These are phyloP conservation scores for Aspidiotus destructor DNA, from an alignment of 2,888 invertebrate species.

Conservation along the genomic window DNA sequence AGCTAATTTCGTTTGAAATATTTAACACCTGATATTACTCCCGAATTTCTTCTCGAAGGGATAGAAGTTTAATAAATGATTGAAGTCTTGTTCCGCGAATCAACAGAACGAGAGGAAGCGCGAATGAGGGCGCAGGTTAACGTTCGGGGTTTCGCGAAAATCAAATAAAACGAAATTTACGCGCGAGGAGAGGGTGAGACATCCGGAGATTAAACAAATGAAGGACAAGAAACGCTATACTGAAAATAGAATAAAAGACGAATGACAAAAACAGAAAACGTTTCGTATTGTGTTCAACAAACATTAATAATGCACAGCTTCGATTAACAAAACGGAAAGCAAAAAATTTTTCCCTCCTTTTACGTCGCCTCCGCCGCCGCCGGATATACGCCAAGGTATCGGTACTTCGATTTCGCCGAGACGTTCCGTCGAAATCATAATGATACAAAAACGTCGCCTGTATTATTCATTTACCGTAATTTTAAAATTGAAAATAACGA, in stretches of 20 bases:
- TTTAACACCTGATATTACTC: conserved; percentile 30
- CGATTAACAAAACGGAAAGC: conserved; percentile 15
- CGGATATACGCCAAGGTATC: not conserved
- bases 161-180: conserved; percentile 26
- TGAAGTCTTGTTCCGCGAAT: conserved; percentile 18
- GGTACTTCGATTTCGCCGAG: too few species aligned
- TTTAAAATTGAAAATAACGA: too few species aligned
- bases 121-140: not conserved
- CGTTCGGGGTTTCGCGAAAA: conserved; percentile 7
- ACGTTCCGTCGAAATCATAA: too few species aligned
- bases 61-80: conserved; percentile 31
- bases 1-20: conserved; percentile 31
- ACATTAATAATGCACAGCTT: conserved; percentile 29
- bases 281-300: conserved; percentile 5
- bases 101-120: not conserved
- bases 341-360: not conserved
- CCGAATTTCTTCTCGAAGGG: conserved; percentile 21
- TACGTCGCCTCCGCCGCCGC: not conserved
- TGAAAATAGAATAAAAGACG: conserved; percentile 18
- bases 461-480: too few species aligned
- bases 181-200: conserved; percentile 11
- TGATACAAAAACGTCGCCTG: too few species aligned
- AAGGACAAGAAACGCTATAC: conserved; percentile 21
- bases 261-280: conserved; percentile 30
- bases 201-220: conserved; percentile 26